A percentile compares a stretch with the other conserved stretches of the same genome.
Conservation (phyloP, 2,113 vertebrate genomes). For the Nycticebus coucang region DNA sequence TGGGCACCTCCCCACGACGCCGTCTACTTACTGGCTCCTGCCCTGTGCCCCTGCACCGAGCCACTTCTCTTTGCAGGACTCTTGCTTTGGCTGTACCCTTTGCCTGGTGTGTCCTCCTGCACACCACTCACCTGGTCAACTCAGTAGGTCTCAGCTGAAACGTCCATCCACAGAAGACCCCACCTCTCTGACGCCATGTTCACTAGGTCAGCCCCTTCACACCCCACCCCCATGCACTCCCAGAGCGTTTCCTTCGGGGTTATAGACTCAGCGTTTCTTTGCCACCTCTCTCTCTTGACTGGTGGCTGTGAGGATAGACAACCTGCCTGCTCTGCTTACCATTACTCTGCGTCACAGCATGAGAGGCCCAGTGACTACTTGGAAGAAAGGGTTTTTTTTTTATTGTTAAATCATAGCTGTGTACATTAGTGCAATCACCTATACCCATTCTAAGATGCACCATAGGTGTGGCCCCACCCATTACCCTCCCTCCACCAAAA, state of each 20-base stretch:
- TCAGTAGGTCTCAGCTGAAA: neutral
- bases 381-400: neutral
- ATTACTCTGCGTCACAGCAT: rapidly evolving
- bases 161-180: neutral
- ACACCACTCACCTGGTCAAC: neutral
- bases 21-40: neutral
- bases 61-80: too few relatives aligned
- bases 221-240: rapidly evolving
- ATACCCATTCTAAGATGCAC: too few relatives aligned
- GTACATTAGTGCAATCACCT: too few relatives aligned
- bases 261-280: neutral
- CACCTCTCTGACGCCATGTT: neutral
- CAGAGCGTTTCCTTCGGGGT: neutral
- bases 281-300: neutral
- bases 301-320: neutral
- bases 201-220: too few relatives aligned
- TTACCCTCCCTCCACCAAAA: too few relatives aligned
- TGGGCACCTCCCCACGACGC: neutral
- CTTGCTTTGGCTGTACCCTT: neutral
- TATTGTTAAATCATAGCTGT: too few relatives aligned
- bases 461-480: too few relatives aligned
- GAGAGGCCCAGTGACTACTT: neutral
- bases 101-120: rapidly evolving
- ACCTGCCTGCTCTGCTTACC: neutral
- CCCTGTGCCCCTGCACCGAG: too few relatives aligned